Evolutionary conservation across 2,113 vertebrate genomes (phyloP).

Genomic region (Abramis brama): DNA sequence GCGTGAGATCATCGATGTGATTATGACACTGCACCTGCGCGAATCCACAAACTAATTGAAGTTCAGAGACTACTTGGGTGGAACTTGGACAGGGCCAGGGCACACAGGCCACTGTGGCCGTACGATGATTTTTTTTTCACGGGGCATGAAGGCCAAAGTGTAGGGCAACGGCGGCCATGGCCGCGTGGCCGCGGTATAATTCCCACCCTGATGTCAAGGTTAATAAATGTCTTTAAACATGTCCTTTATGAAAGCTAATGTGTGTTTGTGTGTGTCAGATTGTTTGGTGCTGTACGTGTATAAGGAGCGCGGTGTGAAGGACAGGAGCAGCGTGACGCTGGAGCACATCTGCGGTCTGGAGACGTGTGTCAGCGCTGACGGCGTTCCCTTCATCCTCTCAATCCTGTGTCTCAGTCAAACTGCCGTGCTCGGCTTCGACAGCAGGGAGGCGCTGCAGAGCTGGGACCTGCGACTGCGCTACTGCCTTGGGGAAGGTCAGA

Average conservation of each 20-base stretch:
- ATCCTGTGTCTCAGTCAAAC: constrained; percentile 88
- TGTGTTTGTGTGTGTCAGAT: constrained; percentile 73
- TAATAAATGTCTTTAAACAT: background rate
- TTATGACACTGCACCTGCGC: too few species aligned
- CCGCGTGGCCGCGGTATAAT: too few species aligned
- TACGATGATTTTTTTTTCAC: too few species aligned
- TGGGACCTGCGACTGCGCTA: constrained; percentile 91
- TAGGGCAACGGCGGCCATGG: too few species aligned
- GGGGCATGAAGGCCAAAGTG: too few species aligned
- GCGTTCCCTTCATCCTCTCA: constrained; percentile 82
- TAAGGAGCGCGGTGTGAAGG: constrained; percentile 86
- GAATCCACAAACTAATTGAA: too few species aligned
- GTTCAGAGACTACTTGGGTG: too few species aligned
- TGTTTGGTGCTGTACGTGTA: constrained; percentile 90
- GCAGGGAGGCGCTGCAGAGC: constrained; percentile 85
- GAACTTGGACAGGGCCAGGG: too few species aligned
- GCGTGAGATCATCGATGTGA: too few species aligned
- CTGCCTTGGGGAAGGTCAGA: constrained; percentile 89
- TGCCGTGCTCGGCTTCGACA: constrained; percentile 90
- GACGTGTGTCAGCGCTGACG: constrained; percentile 83
- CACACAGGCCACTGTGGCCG: too few species aligned
- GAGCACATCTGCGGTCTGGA: constrained; percentile 96
- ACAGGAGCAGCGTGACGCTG: constrained; percentile 84
- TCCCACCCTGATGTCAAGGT: background rate
- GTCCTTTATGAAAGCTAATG: background rate